These are phyloP conservation scores for Coranthus polyacanthus DNA, from an alignment of 2,797 vertebrate genomes.

Conservation along the genomic window DNA sequence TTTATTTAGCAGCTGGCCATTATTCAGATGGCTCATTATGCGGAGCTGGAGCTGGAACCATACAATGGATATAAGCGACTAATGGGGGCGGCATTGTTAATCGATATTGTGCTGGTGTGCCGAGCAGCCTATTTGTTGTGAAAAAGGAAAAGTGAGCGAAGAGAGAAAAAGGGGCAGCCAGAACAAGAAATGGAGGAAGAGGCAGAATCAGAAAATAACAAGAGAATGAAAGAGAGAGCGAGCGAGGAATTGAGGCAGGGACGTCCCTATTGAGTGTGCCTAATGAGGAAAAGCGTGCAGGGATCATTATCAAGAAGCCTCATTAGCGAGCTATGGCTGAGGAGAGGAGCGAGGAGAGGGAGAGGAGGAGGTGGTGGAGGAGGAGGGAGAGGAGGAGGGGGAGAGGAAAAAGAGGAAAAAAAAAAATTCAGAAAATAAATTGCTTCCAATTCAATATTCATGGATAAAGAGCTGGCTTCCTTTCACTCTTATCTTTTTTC, in stretches of 20 bases:
- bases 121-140: slow-evolving; percentile 66
- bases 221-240: slow-evolving; percentile 67
- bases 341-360: slow-evolving; percentile 53
- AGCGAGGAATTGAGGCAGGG: slow-evolving; percentile 67
- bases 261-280: slow-evolving; percentile 79
- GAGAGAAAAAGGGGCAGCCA: slow-evolving; percentile 20
- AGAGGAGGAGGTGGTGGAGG: slow-evolving; percentile 42
- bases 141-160: slow-evolving; percentile 42
- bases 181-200: slow-evolving; percentile 17
- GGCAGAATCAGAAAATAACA: slow-evolving; percentile 68
- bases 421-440: slow-evolving; percentile 76
- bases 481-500: slow-evolving; percentile 84
- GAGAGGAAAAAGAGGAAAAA: neutral
- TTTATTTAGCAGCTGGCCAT: slow-evolving; percentile 69
- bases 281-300: slow-evolving; percentile 85
- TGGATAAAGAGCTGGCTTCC: slow-evolving; percentile 81
- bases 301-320: slow-evolving; percentile 86
- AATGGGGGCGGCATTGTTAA: slow-evolving; percentile 67
- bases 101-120: slow-evolving; percentile 72
- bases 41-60: slow-evolving; percentile 53
- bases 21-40: slow-evolving; percentile 73
- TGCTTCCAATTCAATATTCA: slow-evolving; percentile 85
- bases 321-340: slow-evolving; percentile 81
- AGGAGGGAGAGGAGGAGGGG: slow-evolving; percentile 14
- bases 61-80: slow-evolving; percentile 55